Evolutionary conservation across 2,113 vertebrate species (phyloP), one percentile per base, ranked within the genome.

Genomic region (Cygnus atratus): DNA sequence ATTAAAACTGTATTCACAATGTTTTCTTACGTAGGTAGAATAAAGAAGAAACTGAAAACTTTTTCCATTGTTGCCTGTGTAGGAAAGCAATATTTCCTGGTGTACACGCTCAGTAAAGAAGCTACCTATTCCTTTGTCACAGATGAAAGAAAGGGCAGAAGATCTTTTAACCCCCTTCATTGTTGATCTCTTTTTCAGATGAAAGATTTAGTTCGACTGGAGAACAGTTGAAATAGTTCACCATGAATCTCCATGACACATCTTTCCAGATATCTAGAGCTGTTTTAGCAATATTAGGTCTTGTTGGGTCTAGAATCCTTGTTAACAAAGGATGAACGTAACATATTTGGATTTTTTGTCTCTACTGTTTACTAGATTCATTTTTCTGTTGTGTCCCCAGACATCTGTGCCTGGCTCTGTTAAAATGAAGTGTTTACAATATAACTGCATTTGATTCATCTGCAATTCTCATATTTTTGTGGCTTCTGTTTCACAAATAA

Each of bases 401-500:
- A 68, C 55, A 46, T 88, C 41, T 55, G 11, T 81, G 92, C 95
- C 85, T 93, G 76, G 50, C 41, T 89, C 41, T 88, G 66, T 46
- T 80, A 25, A 58, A 90, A 68, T 77, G n/a, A 31, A 35, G 37
- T 48, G 43, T 71, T 90, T 93, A 48, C 78, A 61, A 52, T n/a
- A 41, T 19, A 67, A 11, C 88, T 92, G 65, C 33, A 33, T 72
- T 70, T 79, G 44, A 75, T 66, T 93, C 84, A 52, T 35, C 72
- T 91, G 66, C 29, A 72, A 25, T 90, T 96, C 80, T 82, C 66
- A 50, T 88, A 46, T 82, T 96, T 85, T 81, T 75, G 31, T 87
- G 58, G 58, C 58, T 94, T 84, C 76, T 88, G 44, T 84, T 96
- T 94, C 80, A 87, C 54, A 75, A 88, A 84, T 74, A 91, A 87